phyloP scores from a whole-genome alignment of 2,888 invertebrate genomes.

The Fragum whitleyi region DNA sequence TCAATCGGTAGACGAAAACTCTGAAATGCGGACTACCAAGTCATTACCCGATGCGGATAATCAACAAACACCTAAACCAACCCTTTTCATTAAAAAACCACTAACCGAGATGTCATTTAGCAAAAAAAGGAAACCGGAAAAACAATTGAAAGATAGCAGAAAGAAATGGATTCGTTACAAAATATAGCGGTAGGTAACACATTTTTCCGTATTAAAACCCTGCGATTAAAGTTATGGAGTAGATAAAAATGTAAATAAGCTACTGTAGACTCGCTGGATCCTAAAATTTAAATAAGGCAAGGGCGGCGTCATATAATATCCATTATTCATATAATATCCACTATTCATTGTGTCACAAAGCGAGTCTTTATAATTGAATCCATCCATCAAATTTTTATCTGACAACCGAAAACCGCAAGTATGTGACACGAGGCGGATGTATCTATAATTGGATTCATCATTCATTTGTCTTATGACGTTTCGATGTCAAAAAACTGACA shows the following conservation, averaged over 20 bases:
- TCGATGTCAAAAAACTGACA: neutral
- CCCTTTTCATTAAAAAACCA: constrained; percentile 36
- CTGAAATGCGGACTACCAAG: neutral
- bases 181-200: neutral
- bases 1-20: neutral
- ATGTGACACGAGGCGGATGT: neutral
- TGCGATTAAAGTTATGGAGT: no score
- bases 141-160: neutral
- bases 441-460: neutral
- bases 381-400: no score
- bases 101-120: constrained; percentile 38
- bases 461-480: neutral
- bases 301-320: neutral
- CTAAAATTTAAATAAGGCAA: neutral
- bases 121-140: neutral
- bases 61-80: constrained; percentile 20
- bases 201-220: neutral
- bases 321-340: neutral
- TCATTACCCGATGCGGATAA: neutral
- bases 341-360: no score
- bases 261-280: neutral
- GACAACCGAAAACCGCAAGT: neutral
- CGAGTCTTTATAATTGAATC: no score
- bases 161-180: constrained; percentile 37
- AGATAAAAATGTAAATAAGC: neutral